Evolutionary conservation across 2,113 vertebrate species (phyloP).

Genomic region (Paradoxurus hermaphroditus): DNA sequence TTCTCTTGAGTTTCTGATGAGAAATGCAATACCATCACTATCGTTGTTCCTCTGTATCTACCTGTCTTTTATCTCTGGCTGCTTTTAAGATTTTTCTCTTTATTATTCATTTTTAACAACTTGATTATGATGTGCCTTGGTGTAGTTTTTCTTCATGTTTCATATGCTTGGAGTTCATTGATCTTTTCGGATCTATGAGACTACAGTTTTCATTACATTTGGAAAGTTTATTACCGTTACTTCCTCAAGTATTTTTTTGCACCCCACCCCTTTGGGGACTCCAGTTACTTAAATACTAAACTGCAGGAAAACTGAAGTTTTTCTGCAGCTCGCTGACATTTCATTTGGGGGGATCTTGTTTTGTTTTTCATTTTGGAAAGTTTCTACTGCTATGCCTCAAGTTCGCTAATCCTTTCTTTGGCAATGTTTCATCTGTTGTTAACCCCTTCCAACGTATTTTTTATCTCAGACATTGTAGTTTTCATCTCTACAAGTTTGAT

Average conservation of each 20-base stretch:
- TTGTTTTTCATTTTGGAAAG: not conserved
- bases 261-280: not conserved
- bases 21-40: not conserved
- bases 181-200: not conserved
- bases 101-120: not conserved
- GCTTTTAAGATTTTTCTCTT: not conserved
- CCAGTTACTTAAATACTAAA: not conserved
- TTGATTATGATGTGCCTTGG: not conserved
- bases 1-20: not conserved
- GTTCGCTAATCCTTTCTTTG: not conserved
- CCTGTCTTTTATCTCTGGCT: not conserved
- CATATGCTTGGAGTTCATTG: not conserved
- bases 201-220: constrained; percentile 21
- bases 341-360: not conserved
- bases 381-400: not conserved
- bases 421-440: not conserved
- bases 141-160: constrained; percentile 1
- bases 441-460: not conserved
- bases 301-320: not conserved
- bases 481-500: not conserved
- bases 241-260: not conserved
- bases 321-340: not conserved
- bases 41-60: not conserved
- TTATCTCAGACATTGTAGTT: not conserved
- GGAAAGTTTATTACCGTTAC: not conserved